Conservation (phyloP, 2,888 invertebrate genomes). For the Spialia ferax region DNA sequence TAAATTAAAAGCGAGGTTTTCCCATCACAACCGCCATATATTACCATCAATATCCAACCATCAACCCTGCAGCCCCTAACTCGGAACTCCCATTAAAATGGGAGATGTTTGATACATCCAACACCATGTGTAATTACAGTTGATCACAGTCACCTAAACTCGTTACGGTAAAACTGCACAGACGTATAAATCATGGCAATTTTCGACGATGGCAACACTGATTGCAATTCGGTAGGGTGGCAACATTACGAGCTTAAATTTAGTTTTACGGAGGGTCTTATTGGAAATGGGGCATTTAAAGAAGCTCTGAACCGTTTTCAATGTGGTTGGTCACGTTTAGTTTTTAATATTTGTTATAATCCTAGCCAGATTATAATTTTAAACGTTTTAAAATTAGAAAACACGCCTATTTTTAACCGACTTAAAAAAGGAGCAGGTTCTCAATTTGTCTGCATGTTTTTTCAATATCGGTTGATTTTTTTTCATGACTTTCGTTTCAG, state of each 20-base stretch:
- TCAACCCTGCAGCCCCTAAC: conserved; percentile 26
- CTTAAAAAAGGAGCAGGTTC: too few relatives aligned
- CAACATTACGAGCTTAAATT: conserved; percentile 43
- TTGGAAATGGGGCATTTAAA: conserved; percentile 5
- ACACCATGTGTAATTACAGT: conserved; percentile 38
- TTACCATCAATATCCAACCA: not conserved
- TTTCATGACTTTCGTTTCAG: too few relatives aligned
- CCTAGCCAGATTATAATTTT: not conserved
- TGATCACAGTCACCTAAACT: conserved; percentile 41
- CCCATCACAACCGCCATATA: too few relatives aligned
- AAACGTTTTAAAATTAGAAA: not conserved
- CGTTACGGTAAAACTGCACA: conserved; percentile 61
- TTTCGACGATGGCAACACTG: conserved; percentile 69
- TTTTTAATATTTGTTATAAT: conserved; percentile 4
- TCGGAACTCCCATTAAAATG: conserved; percentile 35
- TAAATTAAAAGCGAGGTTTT: not conserved
- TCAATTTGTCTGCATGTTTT: too few relatives aligned
- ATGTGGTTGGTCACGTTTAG: conserved; percentile 23
- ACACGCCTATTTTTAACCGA: not conserved
- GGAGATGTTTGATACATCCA: conserved; percentile 38
- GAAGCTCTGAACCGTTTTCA: conserved; percentile 21
- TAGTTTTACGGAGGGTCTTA: conserved; percentile 31
- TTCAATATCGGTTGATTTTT: too few relatives aligned
- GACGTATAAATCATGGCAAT: conserved; percentile 75
- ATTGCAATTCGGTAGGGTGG: conserved; percentile 63